Base-by-base conservation (phyloP, 2,113 vertebrate genomes). In the Microtus montanus region DNA sequence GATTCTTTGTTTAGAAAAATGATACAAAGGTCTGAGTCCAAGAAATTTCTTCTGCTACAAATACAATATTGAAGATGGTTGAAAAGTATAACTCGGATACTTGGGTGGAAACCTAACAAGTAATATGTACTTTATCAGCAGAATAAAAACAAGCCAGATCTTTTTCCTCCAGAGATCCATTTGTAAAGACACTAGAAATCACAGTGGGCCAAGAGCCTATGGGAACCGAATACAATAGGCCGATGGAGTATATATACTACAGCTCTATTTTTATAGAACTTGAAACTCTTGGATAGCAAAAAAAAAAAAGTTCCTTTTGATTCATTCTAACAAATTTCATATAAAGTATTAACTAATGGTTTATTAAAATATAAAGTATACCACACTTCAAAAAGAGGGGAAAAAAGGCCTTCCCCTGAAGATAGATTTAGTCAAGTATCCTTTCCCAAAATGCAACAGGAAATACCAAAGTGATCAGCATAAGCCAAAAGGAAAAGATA, bases 31-130 rank as follows among this genome's bases (percentile, higher is more conserved):
- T 90, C 77, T 63, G 90, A 96, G 74, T 93, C 54, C 86, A 94
- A 96, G 70, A 75, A 96, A 96, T 95, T 73, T 94, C 86, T 97
- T 89, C 0, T 94, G 52, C 93, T 93, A 89, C 13, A 95, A 93
- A 95, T 61, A 93, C 28, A 85, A 30, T 83, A 92, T 0, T 79
- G 54, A 19, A 89, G 10, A 82, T 66, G 33, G 87, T 66, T 70
- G 44, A 90, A 63, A 89, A 92, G 70, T 79, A 30, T 68, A 91
- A 96, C 82, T 95, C 49, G 70, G 47, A 24, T 83, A 92, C 22
- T 75, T 84, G 78, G 64, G 70, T 64, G 38, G 92, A 92, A 92
- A 89, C 82, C 94, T 73, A 95, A 35, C 66, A 89, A 92, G 24
- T 7, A 94, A 7, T 47, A 66, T 15, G 2, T 82, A 95, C 77